phyloP scores from a whole-genome alignment of 2,113 vertebrate species.

The Misgurnus mizolepis region DNA sequence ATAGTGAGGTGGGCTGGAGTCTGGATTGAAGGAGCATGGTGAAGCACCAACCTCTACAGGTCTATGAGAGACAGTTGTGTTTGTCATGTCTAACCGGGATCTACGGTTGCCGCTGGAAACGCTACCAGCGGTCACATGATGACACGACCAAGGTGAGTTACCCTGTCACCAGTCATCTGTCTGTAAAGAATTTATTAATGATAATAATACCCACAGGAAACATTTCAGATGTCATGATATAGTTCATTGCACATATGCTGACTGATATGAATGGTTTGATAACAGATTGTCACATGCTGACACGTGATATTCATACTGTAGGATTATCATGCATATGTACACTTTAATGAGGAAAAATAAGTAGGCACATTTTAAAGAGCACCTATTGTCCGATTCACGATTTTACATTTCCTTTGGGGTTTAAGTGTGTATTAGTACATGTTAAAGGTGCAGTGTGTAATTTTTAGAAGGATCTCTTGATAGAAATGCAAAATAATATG shows the following conservation, averaged over 20 bases:
- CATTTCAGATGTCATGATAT: neutral
- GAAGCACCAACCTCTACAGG: conserved; percentile 97
- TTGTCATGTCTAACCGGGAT: conserved; percentile 96
- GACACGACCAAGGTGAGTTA: conserved; percentile 89
- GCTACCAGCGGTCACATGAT: conserved; percentile 97
- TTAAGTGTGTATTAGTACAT: too few species aligned
- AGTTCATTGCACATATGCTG: neutral
- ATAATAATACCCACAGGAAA: neutral
- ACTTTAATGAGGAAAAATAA: too few species aligned
- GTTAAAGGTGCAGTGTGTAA: too few species aligned
- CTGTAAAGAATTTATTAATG: neutral
- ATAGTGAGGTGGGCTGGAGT: conserved; percentile 70
- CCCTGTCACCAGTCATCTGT: neutral
- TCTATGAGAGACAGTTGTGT: conserved; percentile 97
- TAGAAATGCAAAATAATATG: too few species aligned
- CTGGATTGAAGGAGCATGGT: conserved; percentile 90
- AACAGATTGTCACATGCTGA: too few species aligned
- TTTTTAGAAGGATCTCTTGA: too few species aligned
- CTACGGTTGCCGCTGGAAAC: conserved; percentile 99
- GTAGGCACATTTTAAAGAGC: too few species aligned
- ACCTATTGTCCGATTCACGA: too few species aligned
- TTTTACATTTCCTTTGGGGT: too few species aligned
- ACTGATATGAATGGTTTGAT: too few species aligned
- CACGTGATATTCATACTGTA: too few species aligned
- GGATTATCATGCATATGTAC: too few species aligned